Conservation (phyloP, 1,140 invertebrate genomes). For the Leptinotarsa defecta region DNA sequence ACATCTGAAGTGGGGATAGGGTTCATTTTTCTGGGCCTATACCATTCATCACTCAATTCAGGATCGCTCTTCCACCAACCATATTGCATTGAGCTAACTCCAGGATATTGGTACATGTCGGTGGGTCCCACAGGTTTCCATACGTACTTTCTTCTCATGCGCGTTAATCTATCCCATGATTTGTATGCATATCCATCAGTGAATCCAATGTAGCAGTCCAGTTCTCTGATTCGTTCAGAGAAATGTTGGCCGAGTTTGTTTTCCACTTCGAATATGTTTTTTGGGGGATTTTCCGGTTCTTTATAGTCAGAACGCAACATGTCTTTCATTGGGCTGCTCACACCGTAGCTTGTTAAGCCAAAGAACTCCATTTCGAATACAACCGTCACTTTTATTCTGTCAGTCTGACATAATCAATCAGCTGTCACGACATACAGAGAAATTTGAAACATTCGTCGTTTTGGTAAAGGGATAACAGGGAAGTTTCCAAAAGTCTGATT, state of each 20-base stretch:
- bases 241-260: constrained; percentile 31
- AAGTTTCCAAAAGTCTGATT: no score
- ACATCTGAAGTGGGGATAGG: constrained; percentile 35
- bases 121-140: constrained; percentile 42
- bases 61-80: constrained; percentile 47
- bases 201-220: constrained; percentile 47
- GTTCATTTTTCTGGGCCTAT: constrained; percentile 26
- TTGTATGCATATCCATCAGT: constrained; percentile 48
- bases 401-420: no score
- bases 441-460: no score
- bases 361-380: constrained; percentile 46
- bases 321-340: constrained; percentile 42
- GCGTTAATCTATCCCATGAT: constrained; percentile 41
- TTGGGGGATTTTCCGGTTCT: constrained; percentile 37
- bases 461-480: no score
- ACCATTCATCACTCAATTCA: constrained; percentile 40
- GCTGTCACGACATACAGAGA: no score
- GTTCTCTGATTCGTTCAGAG: constrained; percentile 40
- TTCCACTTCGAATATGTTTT: constrained; percentile 16
- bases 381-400: no score
- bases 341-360: constrained; percentile 42
- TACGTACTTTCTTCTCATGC: constrained; percentile 42
- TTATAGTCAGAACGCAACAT: constrained; percentile 44
- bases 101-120: constrained; percentile 47
- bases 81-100: constrained; percentile 43